These are phyloP conservation scores for Meloe dianella DNA, from an alignment of 2,888 invertebrate species.

Conservation along the genomic window DNA sequence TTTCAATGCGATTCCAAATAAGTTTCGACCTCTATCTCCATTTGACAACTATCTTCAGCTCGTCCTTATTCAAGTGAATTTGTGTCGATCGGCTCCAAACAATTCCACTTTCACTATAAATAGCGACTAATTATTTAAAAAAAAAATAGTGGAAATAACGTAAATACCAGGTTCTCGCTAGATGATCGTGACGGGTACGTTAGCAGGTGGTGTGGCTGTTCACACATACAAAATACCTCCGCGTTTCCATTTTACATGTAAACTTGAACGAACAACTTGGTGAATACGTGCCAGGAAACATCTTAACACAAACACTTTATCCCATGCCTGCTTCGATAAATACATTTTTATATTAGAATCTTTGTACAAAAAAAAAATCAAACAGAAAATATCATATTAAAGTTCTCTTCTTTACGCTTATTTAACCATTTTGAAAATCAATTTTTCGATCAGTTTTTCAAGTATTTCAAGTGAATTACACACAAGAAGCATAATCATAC, in stretches of 20 bases:
- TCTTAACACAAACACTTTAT: constrained; percentile 1
- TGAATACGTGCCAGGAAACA: constrained; percentile 7
- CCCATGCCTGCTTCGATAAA: background rate
- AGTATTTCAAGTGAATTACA: constrained; percentile 26
- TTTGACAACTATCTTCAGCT: too few species aligned
- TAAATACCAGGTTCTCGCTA: background rate
- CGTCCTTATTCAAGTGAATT: too few species aligned
- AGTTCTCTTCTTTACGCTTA: constrained; percentile 23
- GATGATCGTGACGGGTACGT: background rate
- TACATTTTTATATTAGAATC: background rate
- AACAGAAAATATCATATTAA: constrained; percentile 1
- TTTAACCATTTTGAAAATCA: constrained; percentile 24
- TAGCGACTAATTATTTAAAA: background rate
- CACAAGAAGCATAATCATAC: constrained; percentile 22
- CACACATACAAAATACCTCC: constrained; percentile 13
- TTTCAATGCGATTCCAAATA: background rate
- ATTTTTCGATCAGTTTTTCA: constrained; percentile 30
- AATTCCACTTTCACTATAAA: background rate
- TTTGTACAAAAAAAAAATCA: background rate
- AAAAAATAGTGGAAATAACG: background rate
- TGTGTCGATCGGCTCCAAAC: background rate
- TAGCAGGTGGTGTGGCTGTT: constrained; percentile 13
- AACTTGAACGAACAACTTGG: constrained; percentile 7
- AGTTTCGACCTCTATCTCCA: too few species aligned
- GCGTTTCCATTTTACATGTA: constrained; percentile 6